Conservation (phyloP, 2,113 vertebrate species). For the Porphyrio hochstetteri region DNA sequence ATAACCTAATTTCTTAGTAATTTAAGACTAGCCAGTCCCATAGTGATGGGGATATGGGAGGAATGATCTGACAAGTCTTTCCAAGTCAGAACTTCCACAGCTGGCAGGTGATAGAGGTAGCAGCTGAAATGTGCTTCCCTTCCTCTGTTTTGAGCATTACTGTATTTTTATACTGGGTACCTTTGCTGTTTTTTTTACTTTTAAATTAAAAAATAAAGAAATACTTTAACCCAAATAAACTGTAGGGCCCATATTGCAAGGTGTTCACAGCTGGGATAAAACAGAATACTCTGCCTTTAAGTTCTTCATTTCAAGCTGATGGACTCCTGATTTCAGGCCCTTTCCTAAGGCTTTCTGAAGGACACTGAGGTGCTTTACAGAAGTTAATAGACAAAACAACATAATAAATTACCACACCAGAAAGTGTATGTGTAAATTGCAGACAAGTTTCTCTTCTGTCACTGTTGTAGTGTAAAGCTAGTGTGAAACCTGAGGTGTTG, state of each 20-base stretch:
- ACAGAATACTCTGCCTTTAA: background rate
- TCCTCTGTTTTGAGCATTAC: background rate
- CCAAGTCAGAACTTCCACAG: background rate
- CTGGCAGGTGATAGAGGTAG: background rate
- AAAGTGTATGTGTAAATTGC: background rate
- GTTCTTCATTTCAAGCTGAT: background rate
- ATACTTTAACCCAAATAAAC: background rate
- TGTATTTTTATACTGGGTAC: background rate
- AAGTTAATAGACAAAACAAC: background rate
- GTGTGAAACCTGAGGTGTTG: background rate
- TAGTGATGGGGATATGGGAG: background rate
- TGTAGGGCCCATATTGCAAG: background rate
- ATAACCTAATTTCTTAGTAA: slow-evolving; percentile 41
- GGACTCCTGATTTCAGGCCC: background rate
- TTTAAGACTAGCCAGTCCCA: background rate
- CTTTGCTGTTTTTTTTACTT: background rate
- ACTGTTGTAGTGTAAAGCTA: background rate
- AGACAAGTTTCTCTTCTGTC: background rate
- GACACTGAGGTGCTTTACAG: background rate
- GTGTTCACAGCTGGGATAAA: background rate
- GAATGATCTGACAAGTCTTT: background rate
- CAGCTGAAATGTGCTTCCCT: background rate
- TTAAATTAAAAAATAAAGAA: background rate
- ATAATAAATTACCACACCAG: background rate
- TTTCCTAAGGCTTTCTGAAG: background rate